Percentiles rank a stretch among this genome's conserved stretches.
Conservation (phyloP, 2,888 invertebrate genomes). For the Trichacis sp. region DNA sequence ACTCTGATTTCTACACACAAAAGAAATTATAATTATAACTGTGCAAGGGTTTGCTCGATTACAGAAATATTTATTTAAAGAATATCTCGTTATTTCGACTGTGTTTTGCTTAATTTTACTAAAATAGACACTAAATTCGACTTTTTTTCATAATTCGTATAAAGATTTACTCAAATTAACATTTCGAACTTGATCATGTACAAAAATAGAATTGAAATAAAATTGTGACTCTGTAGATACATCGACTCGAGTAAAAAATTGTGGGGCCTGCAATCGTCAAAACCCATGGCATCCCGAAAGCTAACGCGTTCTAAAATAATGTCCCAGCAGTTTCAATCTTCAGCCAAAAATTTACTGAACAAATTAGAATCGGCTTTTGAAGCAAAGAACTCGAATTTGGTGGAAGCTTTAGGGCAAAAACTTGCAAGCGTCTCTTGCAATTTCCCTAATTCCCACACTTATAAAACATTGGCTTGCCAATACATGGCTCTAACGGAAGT, state of each 20-base stretch:
- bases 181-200: no score
- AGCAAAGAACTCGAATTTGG: slow-evolving; percentile 41
- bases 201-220: no score
- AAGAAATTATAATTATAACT: no score
- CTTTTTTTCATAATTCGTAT: no score
- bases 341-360: slow-evolving; percentile 38
- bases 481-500: slow-evolving; percentile 55
- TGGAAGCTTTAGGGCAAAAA: slow-evolving; percentile 47
- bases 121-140: no score
- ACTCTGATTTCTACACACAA: no score
- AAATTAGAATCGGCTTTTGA: slow-evolving; percentile 47
- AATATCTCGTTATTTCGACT: no score
- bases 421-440: slow-evolving; percentile 44
- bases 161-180: no score
- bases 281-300: background rate
- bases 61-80: no score
- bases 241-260: background rate
- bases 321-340: slow-evolving; percentile 41
- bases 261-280: background rate
- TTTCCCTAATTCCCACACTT: slow-evolving; percentile 41
- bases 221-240: background rate
- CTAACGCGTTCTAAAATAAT: slow-evolving; percentile 23
- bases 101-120: no score
- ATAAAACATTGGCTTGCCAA: slow-evolving; percentile 47
- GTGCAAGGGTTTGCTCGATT: no score